A percentile compares a stretch with the other conserved stretches of the same genome.
Evolutionary conservation across 2,797 vertebrate genomes (phyloP).

Genomic region (Parotocinclus haroldoi): DNA sequence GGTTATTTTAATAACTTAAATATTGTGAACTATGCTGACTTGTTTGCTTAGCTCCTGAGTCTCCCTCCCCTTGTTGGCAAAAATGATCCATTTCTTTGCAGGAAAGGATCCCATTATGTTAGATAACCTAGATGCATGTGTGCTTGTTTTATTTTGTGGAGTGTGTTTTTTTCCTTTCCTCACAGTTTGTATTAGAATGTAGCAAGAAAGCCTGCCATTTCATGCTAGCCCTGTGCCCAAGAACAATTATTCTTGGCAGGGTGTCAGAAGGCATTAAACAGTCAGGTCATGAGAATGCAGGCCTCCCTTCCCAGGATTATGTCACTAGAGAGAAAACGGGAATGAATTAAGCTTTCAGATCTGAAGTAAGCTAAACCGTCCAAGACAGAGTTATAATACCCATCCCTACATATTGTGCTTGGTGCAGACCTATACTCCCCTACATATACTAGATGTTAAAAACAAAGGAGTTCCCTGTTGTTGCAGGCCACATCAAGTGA

Average conservation of each 20-base stretch:
- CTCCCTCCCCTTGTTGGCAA: conserved; percentile 13
- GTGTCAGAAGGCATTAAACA: conserved; percentile 47
- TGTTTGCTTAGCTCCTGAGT: conserved; percentile 10
- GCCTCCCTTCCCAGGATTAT: conserved; percentile 40
- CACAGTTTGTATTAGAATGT: conserved; percentile 42
- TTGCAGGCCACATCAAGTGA: too few relatives aligned
- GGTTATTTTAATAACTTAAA: conserved; percentile 12
- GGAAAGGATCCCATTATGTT: conserved; percentile 35
- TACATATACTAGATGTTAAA: background rate
- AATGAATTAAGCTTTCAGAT: conserved; percentile 46
- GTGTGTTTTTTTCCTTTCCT: conserved; percentile 34
- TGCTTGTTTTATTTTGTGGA: conserved; percentile 44
- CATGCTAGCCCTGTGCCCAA: conserved; percentile 32
- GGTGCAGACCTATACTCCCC: conserved; percentile 4
- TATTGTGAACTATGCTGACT: conserved; percentile 6
- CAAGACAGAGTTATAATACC: conserved; percentile 28
- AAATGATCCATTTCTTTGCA: conserved; percentile 30
- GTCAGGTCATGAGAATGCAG: conserved; percentile 47
- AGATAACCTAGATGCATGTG: conserved; percentile 36
- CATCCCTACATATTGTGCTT: conserved; percentile 25
- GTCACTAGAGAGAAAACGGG: conserved; percentile 40
- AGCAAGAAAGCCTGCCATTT: conserved; percentile 38
- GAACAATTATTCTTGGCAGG: conserved; percentile 48
- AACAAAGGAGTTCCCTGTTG: background rate
- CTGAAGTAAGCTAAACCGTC: conserved; percentile 39